Base-by-base conservation (phyloP, 2,888 invertebrate genomes). In the Drosophila histrio region DNA sequence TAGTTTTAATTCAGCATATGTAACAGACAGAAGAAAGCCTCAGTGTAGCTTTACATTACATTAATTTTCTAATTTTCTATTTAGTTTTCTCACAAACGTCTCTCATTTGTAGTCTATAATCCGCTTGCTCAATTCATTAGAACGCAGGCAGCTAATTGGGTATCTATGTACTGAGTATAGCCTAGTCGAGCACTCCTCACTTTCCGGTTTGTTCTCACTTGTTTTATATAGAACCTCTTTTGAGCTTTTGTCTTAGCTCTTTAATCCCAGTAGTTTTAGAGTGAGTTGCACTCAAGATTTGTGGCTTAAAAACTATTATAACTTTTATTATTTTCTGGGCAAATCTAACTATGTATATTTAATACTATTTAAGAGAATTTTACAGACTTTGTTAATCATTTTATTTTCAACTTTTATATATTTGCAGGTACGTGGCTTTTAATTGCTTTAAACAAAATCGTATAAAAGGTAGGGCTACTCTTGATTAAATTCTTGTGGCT, bases 361-460 rank as follows among this genome's bases (percentile, higher is more conserved):
- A 17, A 22, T 47, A 19, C n/a, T 15, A 13, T 9, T 4, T 15
- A 7, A 17, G 11, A 19, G 2, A 2, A 7, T 4, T 19, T 21
- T 46, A 1, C 2, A 3, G 19, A 46, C 46, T 11, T 21, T n/a
- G 7, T 34, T 21, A 56, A 19, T 52, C 39, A 53, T 52, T 11
- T 34, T 6, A 0, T 5, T 9, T 19, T 11, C 7, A 44, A 24
- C 26, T 28, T 28, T 60, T 47, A 15, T 69, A 3, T 73, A 32
- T 24, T 85, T 81, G 5, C 69, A 80, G 80, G 80, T 80, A 70
- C 47, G 80, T 66, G 19, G 8, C 19, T 39, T 9, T 6, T 11
- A 11, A n/a, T n/a, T n/a, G n/a, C n/a, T n/a, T 4, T 4, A 26
- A 26, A 17, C 15, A 11, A 2, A 26, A 6, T 0, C 11, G 11